A percentile compares a stretch with the other conserved stretches of the same genome.
These are phyloP conservation scores for Nerophis ophidion DNA, from an alignment of 2,113 vertebrate genomes.

Conservation along the genomic window DNA sequence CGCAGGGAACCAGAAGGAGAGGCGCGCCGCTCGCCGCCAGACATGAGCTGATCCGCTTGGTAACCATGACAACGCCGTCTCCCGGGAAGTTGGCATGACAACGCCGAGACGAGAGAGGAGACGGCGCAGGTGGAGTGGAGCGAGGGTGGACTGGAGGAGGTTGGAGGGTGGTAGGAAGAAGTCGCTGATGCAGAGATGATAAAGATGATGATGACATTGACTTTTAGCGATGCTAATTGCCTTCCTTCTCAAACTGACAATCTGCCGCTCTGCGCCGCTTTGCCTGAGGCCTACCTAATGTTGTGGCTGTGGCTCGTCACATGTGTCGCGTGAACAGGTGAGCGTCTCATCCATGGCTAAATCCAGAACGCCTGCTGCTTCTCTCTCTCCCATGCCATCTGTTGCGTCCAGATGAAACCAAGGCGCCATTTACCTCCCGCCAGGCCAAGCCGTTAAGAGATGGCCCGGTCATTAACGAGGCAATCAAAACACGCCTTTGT, in stretches of 20 bases:
- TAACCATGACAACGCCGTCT: constrained; percentile 89
- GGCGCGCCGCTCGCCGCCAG: constrained; percentile 62
- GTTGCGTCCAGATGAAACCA: background rate
- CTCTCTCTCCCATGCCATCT: background rate
- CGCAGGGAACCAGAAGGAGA: constrained; percentile 12
- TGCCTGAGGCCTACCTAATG: too few relatives aligned
- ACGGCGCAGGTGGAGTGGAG: background rate
- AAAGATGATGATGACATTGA: too few relatives aligned
- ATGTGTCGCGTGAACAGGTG: too few relatives aligned
- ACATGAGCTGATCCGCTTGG: constrained; percentile 79
- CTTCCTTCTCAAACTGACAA: too few relatives aligned
- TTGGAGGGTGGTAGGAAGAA: too few relatives aligned
- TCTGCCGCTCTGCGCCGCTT: too few relatives aligned
- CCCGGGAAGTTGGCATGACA: constrained; percentile 76
- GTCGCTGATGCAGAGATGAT: too few relatives aligned
- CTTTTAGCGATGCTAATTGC: too few relatives aligned
- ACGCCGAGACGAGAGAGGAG: constrained; percentile 46
- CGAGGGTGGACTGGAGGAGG: background rate
- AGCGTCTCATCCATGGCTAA: too few relatives aligned
- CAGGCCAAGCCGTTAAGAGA: background rate
- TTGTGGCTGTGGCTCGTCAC: too few relatives aligned
- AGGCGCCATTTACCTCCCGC: background rate
- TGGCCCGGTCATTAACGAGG: too few relatives aligned
- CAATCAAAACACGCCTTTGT: too few relatives aligned
- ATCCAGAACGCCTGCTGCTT: background rate